Evolutionary conservation across 1,140 invertebrate genomes (phyloP).

Genomic region (Scaptomyza graminum): DNA sequence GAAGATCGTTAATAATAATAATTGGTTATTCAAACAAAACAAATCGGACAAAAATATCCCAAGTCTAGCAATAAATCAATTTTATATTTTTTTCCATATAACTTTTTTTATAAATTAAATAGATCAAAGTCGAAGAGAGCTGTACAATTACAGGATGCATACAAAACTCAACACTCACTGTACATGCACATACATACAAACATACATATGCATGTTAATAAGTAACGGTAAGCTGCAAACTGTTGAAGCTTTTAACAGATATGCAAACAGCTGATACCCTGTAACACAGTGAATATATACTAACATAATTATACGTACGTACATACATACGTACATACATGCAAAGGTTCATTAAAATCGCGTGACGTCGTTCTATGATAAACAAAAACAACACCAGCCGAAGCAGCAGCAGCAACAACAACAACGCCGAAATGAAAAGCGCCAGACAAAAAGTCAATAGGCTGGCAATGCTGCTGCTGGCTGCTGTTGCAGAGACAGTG

Average conservation of each 20-base stretch:
- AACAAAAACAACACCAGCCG: constrained; percentile 20
- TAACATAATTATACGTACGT: not conserved
- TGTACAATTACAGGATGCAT: too few relatives aligned
- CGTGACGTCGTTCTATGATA: constrained; percentile 63
- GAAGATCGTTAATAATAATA: not conserved
- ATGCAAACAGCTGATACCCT: not conserved
- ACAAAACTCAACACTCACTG: too few relatives aligned
- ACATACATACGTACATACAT: constrained; percentile 15
- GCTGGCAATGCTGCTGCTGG: constrained; percentile 15
- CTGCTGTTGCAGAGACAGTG: constrained; percentile 8
- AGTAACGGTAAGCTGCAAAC: too few relatives aligned
- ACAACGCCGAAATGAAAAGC: constrained; percentile 19
- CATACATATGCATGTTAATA: too few relatives aligned
- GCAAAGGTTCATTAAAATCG: constrained; percentile 49
- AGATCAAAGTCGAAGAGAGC: too few relatives aligned
- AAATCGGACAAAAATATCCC: not conserved
- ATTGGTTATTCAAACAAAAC: not conserved
- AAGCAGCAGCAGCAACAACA: constrained; percentile 18
- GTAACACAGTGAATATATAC: too few relatives aligned
- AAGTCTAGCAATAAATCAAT: not conserved
- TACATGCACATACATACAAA: too few relatives aligned
- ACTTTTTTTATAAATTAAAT: too few relatives aligned
- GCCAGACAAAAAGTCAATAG: constrained; percentile 21
- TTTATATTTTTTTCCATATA: too few relatives aligned
- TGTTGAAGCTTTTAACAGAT: too few relatives aligned